Base-by-base conservation (phyloP, 2,797 vertebrate genomes). In the Schizothorax lantsangensis region DNA sequence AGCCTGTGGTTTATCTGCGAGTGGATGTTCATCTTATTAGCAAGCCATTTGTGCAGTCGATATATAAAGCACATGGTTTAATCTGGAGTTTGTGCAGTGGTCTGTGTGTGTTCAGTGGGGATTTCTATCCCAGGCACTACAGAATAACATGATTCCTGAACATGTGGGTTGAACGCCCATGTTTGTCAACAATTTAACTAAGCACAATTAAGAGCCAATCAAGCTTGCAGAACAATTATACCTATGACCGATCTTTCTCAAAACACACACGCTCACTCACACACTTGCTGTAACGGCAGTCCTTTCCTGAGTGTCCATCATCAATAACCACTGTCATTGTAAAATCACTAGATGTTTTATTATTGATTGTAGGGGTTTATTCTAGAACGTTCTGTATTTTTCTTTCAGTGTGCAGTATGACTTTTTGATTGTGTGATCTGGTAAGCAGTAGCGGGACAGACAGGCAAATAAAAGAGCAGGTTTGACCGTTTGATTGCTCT, bases 121-220 rank as follows among this genome's bases (percentile, higher is more conserved):
- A 78, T 68, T 68, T 85, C 33, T 15, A 45, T 23, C 69, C 33
- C 52, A 81, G 5, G 81, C 68, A 47, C 40, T 17, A 36, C 45
- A 36, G 40, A 84, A 64, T 19, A 33, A 36, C 11, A 19, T 71
- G 33, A 38, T 36, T 52, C 14, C 30, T 74, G n/a, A 49, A 40
- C 36, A 59, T 72, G 72, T 54, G 47, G 81, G 69, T 71, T 30
- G 33, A 84, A 59, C 12, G 49, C 81, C 43, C 77, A 71, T 79
- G 23, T 90, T 89, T 86, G 82, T 66, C 64, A 73, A 68, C 88
- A 80, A 90, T 91, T 88, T 87, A 89, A 45, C 45, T 75, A 86
- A 52, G 30, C 0, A 10, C 30, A 54, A 86, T 79, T 90, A 87
- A 84, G 79, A 30, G 40, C 45, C 86, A 87, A 68, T 84, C 69